Evolutionary conservation across 2,113 vertebrate genomes (phyloP), one percentile per base, ranked within the genome.

Genomic region (Mastomys coucha): DNA sequence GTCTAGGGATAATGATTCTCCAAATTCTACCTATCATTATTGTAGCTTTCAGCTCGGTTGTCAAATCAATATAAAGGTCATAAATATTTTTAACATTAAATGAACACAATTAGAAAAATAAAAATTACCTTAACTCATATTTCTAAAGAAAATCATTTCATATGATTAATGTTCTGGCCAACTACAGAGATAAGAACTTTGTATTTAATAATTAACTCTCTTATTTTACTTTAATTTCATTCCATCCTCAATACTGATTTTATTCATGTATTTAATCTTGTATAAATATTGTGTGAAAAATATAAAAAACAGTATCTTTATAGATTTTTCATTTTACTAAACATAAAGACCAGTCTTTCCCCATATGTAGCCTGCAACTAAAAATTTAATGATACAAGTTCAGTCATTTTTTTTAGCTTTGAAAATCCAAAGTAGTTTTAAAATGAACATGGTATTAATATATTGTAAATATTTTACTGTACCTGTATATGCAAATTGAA

Each of bases 401-500:
- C 63, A 13, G 1, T 42, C 20, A 0, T 67, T 73, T 8, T 7
- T 77, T 67, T 53, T 51, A 88, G 4, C 4, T 89, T 94, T 94
- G 69, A 88, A 93, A 26, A 1, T 10, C 12, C 60, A 89, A 82
- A 91, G 28, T 13, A 58, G 53, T 80, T 10, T 6, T 60, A 70
- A 85, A 82, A 85, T 69, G 73, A 11, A 24, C 5, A 89, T 69
- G 19, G 28, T 22, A 81, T 72, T 8, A 49, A 4, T 24, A 31
- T 31, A 3, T 78, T 82, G 7, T 81, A 42, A 45, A 39, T 90
- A 0, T 58, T 90, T 39, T 86, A 91, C 31, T 86, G 45, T 99
- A 99, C 99, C 99, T 99, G 99, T 99, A 65, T 99, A 99, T 53
- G 99, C 99, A 98, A 99, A 99, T 77, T 99, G 99, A 75, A 99